Evolutionary conservation across 2,888 invertebrate species (phyloP).

Genomic region (Strigamia transsilvanica): DNA sequence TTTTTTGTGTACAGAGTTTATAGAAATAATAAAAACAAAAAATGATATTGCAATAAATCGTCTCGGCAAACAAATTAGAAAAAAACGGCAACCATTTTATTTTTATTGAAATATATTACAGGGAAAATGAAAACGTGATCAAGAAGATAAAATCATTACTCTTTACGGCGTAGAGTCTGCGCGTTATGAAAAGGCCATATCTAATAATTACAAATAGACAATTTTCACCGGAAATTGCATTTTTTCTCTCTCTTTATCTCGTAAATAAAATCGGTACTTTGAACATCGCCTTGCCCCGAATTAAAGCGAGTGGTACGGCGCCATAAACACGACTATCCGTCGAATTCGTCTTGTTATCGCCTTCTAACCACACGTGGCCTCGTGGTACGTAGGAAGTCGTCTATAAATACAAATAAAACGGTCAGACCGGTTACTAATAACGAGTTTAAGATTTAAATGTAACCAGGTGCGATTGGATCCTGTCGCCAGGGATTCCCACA

Average conservation of each 20-base stretch:
- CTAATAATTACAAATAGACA: background rate
- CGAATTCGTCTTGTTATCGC: constrained; percentile 85
- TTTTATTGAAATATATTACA: background rate
- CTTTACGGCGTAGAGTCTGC: background rate
- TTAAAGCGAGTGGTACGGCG: constrained; percentile 84
- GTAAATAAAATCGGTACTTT: constrained; percentile 66
- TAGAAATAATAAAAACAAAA: constrained; percentile 10
- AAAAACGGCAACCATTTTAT: constrained; percentile 28
- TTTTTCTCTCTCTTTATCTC: no score
- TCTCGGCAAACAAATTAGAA: background rate
- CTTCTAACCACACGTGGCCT: constrained; percentile 91
- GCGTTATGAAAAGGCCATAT: constrained; percentile 24
- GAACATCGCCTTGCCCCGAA: constrained; percentile 82
- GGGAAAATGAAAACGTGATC: background rate
- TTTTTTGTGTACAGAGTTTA: constrained; percentile 37
- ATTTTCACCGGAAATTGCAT: background rate
- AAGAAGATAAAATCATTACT: background rate
- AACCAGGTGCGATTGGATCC: constrained; percentile 10
- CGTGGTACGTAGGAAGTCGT: constrained; percentile 71
- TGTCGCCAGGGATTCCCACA: constrained; percentile 78
- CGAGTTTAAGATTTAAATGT: background rate
- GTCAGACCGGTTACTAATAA: constrained; percentile 10
- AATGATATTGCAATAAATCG: background rate
- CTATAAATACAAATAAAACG: background rate
- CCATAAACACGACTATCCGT: constrained; percentile 88